These are phyloP conservation scores for Metellina segmentata DNA, from an alignment of 2,888 invertebrate genomes.

Conservation along the genomic window DNA sequence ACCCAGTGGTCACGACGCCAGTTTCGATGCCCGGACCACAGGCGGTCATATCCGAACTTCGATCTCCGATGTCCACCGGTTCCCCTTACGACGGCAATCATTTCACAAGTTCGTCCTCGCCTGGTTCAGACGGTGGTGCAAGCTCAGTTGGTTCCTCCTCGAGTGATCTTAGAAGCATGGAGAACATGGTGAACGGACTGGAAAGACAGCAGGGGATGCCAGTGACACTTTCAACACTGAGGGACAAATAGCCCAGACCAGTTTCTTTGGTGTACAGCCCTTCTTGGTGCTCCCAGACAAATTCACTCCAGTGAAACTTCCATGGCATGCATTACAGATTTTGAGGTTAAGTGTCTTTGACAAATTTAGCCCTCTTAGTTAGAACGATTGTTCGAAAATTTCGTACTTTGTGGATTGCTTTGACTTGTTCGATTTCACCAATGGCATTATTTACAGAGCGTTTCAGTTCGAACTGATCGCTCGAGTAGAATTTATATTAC, in stretches of 20 bases:
- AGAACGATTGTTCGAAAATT: too few species aligned
- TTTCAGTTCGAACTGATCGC: too few species aligned
- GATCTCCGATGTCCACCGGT: conserved; percentile 57
- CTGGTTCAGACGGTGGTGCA: conserved; percentile 71
- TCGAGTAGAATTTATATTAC: too few species aligned
- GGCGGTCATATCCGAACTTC: conserved; percentile 6
- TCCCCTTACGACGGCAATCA: conserved; percentile 67
- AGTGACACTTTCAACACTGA: conserved; percentile 67
- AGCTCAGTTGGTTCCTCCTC: conserved; percentile 76
- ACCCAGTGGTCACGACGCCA: conserved; percentile 53
- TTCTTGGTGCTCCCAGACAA: background rate
- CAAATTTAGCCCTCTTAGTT: too few species aligned
- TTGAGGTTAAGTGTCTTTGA: too few species aligned
- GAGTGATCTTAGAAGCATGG: conserved; percentile 95
- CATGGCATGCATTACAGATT: too few species aligned
- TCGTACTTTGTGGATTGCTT: too few species aligned
- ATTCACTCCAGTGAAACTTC: background rate
- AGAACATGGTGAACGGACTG: conserved; percentile 97
- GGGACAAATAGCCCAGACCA: conserved; percentile 59
- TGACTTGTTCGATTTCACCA: too few species aligned
- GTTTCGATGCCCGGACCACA: conserved; percentile 20
- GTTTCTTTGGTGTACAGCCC: background rate
- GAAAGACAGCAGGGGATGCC: conserved; percentile 86
- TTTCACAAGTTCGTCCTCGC: conserved; percentile 71
- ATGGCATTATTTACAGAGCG: too few species aligned